Evolutionary conservation across 1,140 invertebrate genomes (phyloP).

Genomic region (Neodiprion fabricii): DNA sequence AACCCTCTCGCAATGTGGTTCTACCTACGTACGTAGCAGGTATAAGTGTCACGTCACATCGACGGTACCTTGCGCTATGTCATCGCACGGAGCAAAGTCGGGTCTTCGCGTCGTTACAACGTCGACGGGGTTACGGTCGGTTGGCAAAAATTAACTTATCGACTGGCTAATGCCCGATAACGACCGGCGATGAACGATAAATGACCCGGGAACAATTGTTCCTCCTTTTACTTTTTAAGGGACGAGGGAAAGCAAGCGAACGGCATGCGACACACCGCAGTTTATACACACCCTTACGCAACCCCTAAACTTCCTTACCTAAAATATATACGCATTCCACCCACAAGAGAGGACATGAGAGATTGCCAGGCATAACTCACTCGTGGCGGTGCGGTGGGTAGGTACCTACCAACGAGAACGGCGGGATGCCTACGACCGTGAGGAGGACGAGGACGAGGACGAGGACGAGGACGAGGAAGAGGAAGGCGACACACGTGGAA

Average conservation of each 20-base stretch:
- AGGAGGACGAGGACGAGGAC: too few species aligned
- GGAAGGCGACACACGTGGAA: not conserved
- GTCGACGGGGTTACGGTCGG: too few species aligned
- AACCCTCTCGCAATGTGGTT: not conserved
- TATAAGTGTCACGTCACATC: too few species aligned
- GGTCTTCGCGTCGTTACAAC: too few species aligned
- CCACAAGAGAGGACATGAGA: constrained; percentile 7
- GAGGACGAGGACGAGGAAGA: not conserved
- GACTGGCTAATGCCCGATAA: not conserved
- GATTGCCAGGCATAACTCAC: not conserved
- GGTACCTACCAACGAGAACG: too few species aligned
- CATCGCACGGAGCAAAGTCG: too few species aligned
- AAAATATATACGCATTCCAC: constrained; percentile 6
- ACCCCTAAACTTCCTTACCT: not conserved
- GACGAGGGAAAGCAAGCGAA: not conserved
- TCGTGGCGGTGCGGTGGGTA: not conserved
- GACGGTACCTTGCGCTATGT: too few species aligned
- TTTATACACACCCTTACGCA: not conserved
- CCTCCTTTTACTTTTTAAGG: not conserved
- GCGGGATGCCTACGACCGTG: too few species aligned
- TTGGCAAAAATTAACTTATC: not conserved
- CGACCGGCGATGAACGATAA: not conserved
- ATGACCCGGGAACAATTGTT: not conserved
- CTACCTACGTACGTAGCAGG: not conserved
- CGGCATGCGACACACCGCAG: not conserved